These are phyloP conservation scores for Furcifer pardalis DNA, from an alignment of 2,797 vertebrate species.

Conservation along the genomic window DNA sequence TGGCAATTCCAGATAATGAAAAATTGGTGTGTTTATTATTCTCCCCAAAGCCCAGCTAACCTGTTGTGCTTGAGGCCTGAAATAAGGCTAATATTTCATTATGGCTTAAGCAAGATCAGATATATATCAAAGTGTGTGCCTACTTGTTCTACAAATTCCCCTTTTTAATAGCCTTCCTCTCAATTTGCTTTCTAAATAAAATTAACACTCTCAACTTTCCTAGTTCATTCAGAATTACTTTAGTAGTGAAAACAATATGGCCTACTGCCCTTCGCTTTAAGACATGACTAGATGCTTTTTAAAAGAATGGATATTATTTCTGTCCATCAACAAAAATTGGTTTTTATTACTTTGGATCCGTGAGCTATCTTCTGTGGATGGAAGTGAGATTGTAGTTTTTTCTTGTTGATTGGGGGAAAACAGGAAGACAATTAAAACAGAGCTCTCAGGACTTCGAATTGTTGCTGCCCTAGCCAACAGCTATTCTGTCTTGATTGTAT, in stretches of 20 bases:
- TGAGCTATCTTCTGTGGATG: neutral
- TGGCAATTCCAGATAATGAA: neutral
- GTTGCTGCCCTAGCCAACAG: too few relatives aligned
- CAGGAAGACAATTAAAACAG: too few relatives aligned
- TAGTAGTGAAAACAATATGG: neutral
- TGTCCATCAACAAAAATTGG: neutral
- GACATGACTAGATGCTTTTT: neutral
- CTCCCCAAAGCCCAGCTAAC: neutral
- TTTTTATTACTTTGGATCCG: neutral
- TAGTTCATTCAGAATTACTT: neutral
- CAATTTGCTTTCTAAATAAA: neutral
- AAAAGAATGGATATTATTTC: neutral
- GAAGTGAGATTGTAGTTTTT: too few relatives aligned
- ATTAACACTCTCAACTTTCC: neutral
- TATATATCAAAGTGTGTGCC: neutral
- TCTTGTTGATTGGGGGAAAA: too few relatives aligned
- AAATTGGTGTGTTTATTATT: neutral
- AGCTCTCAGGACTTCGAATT: too few relatives aligned
- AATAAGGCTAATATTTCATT: neutral
- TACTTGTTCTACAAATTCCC: neutral
- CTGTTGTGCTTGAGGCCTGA: too few relatives aligned
- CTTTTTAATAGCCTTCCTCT: neutral
- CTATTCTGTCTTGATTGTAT: too few relatives aligned
- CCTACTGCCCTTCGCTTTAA: neutral
- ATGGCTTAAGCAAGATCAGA: neutral